Base-by-base conservation (phyloP, 1,140 invertebrate genomes). In the Neodiprion pinetum region DNA sequence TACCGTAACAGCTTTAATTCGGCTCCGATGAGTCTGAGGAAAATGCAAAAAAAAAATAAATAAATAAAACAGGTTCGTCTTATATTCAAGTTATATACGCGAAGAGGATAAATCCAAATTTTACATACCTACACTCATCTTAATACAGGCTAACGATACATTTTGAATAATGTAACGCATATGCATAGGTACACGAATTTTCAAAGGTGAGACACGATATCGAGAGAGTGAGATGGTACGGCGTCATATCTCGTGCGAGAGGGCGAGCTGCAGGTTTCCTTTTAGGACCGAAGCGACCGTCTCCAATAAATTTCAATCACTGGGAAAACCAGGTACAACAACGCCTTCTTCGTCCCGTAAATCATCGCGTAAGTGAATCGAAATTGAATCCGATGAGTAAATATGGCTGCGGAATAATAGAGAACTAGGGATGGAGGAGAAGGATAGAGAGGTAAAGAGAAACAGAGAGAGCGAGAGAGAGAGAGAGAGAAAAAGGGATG, bases 311-410 rank as follows among this genome's bases (percentile, higher is more conserved):
- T 87, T 85, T 83, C 85, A 81, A 87, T 87, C 84, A 82, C 76
- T 72, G 28, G 10, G 1, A 1, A 11, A n/a, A n/a, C 53, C 10
- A 68, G 11, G 67, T 10, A n/a, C 10, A n/a, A 61, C 9, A 11
- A 68, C 17, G 21, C 17, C 17, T 21, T 21, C 17, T 49, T 75
- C 76, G 79, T 79, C 74, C 81, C 79, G 78, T 87, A 87, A 87
- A 87, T 87, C 85, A 87, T 87, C 81, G 77, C 79, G 78, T 87
- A 87, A 88, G 85, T 88, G 86, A 88, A 86, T 81, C 83, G 71
- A 83, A 88, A 88, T 87, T 88, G 87, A 87, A 88, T 87, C 79
- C 84, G 87, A 87, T 86, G 86, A 87, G 85, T 88, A 88, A 87
- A 87, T 87, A 88, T 87, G 84, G 81, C 82, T 83, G 66, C 23